Percentiles rank a stretch among this genome's conserved stretches.
These are phyloP conservation scores for Brenthis ino DNA, from an alignment of 2,888 invertebrate genomes.

Conservation along the genomic window DNA sequence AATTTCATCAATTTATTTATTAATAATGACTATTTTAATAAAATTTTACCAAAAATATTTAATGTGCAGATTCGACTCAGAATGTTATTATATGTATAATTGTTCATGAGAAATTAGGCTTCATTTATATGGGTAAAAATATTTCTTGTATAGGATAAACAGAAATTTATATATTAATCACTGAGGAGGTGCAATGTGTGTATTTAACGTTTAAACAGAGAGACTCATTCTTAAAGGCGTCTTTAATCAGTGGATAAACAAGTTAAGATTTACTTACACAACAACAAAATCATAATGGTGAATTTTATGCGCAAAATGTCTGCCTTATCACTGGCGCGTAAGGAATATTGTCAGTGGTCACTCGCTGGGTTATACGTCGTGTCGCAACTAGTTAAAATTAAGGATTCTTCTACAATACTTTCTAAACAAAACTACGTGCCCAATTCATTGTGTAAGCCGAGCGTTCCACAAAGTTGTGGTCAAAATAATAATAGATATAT, in stretches of 20 bases:
- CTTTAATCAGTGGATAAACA: slow-evolving; percentile 15
- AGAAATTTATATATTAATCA: no score
- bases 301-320: background rate
- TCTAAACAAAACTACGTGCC: slow-evolving; percentile 35
- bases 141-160: no score
- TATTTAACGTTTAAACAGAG: no score
- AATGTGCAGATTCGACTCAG: no score
- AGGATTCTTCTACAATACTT: slow-evolving; percentile 31
- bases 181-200: no score
- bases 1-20: no score
- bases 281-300: background rate
- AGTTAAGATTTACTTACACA: slow-evolving; percentile 8
- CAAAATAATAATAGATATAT: slow-evolving; percentile 25
- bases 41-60: no score
- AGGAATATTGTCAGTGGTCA: slow-evolving; percentile 16
- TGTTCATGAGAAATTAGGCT: no score
- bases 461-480: slow-evolving; percentile 21
- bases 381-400: slow-evolving; percentile 26
- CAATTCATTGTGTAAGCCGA: slow-evolving; percentile 26
- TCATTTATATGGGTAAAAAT: no score
- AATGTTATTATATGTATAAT: no score
- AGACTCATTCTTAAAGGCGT: background rate
- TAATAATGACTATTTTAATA: no score
- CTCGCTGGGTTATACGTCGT: slow-evolving; percentile 21
- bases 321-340: slow-evolving; percentile 9